These are phyloP conservation scores for Fregata magnificens DNA, from an alignment of 2,113 vertebrate species.

Conservation along the genomic window DNA sequence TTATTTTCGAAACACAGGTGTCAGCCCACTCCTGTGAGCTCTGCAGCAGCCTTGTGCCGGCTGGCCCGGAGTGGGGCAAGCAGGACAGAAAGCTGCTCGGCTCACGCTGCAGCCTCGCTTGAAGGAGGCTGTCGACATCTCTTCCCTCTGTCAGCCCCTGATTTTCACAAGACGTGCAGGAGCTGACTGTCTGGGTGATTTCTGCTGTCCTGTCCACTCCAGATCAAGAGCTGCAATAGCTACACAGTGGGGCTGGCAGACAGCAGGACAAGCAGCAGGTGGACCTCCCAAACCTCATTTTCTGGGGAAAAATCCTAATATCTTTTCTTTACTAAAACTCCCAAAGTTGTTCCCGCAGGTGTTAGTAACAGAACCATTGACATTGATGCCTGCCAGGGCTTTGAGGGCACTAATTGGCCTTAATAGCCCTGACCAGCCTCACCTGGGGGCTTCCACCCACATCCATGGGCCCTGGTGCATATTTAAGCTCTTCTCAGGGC, in stretches of 20 bases:
- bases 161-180: not conserved
- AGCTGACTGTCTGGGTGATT: too few species aligned
- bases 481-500: not conserved
- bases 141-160: not conserved
- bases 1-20: not conserved
- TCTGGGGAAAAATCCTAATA: not conserved
- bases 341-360: not conserved
- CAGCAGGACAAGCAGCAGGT: too few species aligned
- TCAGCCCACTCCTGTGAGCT: not conserved
- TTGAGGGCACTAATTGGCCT: not conserved
- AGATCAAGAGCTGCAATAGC: not conserved
- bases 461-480: not conserved
- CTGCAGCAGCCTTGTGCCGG: not conserved
- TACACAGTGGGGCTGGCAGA: not conserved
- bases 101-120: fast-evolving
- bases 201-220: too few species aligned
- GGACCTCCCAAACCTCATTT: not conserved
- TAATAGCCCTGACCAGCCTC: not conserved
- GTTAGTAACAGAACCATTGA: not conserved
- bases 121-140: not conserved
- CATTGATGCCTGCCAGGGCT: not conserved
- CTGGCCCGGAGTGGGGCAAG: not conserved
- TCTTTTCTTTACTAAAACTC: not conserved
- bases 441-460: not conserved
- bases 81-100: not conserved